Evolutionary conservation across 2,888 invertebrate genomes (phyloP).

Genomic region (Apantesis nais): DNA sequence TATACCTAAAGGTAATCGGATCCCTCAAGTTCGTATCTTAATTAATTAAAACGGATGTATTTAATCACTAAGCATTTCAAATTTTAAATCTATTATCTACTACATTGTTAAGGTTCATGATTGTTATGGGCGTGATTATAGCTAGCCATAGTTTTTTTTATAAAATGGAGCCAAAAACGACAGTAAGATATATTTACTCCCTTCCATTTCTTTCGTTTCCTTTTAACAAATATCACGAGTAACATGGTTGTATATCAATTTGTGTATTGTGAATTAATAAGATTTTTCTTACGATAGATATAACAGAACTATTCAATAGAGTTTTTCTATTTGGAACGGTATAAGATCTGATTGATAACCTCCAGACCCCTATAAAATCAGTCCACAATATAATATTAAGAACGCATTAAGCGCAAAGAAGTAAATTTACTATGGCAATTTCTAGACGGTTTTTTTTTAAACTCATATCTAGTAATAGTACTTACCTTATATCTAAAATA

Average conservation of each 20-base stretch:
- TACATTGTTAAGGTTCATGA: background rate
- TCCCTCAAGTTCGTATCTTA: background rate
- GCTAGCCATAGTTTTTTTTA: background rate
- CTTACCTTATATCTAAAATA: too few species aligned
- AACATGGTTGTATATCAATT: slow-evolving; percentile 4
- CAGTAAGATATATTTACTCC: background rate
- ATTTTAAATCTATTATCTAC: background rate
- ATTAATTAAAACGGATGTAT: background rate
- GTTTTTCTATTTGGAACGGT: slow-evolving; percentile 18
- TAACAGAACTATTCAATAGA: slow-evolving; percentile 26
- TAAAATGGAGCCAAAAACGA: background rate
- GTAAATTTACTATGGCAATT: slow-evolving; percentile 26
- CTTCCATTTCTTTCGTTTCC: background rate
- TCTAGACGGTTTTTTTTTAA: background rate
- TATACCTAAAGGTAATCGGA: too few species aligned
- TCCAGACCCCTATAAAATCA: slow-evolving; percentile 29
- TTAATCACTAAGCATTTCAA: background rate
- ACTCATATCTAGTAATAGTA: too few species aligned
- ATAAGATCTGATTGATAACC: slow-evolving; percentile 45
- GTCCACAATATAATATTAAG: slow-evolving; percentile 39
- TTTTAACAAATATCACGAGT: slow-evolving; percentile 5
- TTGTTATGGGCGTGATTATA: background rate
- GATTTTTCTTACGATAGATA: slow-evolving; percentile 29
- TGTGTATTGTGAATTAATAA: slow-evolving; percentile 24
- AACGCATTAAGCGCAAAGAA: slow-evolving; percentile 44